A percentile compares a stretch with the other conserved stretches of the same genome.
phyloP scores from a whole-genome alignment of 2,797 vertebrate species.

The Eleutherodactylus coqui region DNA sequence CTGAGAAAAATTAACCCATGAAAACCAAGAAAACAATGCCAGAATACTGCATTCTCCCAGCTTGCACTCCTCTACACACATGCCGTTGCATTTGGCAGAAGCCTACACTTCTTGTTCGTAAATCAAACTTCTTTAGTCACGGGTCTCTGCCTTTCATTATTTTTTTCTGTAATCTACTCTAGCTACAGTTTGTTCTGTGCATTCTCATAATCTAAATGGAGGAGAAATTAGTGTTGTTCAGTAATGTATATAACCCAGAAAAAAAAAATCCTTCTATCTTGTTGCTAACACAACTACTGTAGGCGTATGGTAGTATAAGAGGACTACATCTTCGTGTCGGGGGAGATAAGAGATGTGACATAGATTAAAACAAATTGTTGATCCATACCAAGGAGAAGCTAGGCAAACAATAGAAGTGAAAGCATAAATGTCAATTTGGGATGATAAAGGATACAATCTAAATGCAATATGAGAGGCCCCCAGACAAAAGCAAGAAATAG shows the following conservation, averaged over 20 bases:
- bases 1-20: too few species aligned
- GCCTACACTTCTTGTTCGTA: constrained; percentile 68
- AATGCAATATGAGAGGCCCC: constrained; percentile 87
- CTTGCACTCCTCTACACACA: constrained; percentile 66
- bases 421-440: constrained; percentile 90
- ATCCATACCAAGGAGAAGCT: constrained; percentile 78
- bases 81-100: constrained; percentile 64
- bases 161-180: constrained; percentile 75
- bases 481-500: constrained; percentile 82
- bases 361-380: constrained; percentile 85
- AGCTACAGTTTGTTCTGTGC: constrained; percentile 66
- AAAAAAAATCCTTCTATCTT: constrained; percentile 61
- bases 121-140: constrained; percentile 78
- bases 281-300: constrained; percentile 71
- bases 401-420: constrained; percentile 85
- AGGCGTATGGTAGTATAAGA: constrained; percentile 70
- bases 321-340: constrained; percentile 75
- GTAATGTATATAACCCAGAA: constrained; percentile 66
- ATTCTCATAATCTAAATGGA: constrained; percentile 72
- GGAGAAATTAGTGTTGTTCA: constrained; percentile 75
- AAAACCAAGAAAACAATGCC: neutral
- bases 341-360: constrained; percentile 81
- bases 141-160: constrained; percentile 73
- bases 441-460: constrained; percentile 89
- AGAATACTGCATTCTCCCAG: constrained; percentile 63